These are phyloP conservation scores for Heliconius sara DNA, from an alignment of 2,888 invertebrate genomes.

Conservation along the genomic window DNA sequence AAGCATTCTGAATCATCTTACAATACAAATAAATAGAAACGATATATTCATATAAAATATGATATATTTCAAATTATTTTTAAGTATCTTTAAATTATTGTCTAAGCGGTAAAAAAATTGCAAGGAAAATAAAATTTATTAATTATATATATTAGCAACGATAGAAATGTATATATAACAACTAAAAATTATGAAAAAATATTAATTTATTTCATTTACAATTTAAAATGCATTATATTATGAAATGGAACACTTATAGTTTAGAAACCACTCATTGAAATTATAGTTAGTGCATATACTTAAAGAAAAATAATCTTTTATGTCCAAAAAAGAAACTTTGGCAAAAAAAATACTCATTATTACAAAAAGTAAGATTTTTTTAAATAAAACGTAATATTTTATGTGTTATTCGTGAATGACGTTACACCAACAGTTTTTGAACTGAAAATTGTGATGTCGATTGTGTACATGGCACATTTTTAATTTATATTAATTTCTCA, in stretches of 20 bases:
- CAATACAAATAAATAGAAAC: neutral
- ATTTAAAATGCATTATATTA: neutral
- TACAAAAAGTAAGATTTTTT: neutral
- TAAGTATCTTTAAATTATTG: neutral
- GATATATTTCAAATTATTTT: neutral
- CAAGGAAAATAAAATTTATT: neutral
- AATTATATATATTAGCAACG: too few species aligned
- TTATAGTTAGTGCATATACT: neutral
- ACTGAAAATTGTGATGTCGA: constrained; percentile 70
- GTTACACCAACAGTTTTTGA: constrained; percentile 53
- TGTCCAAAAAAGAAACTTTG: too few species aligned
- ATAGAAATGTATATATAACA: neutral
- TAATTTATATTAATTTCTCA: constrained; percentile 56
- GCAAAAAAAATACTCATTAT: neutral
- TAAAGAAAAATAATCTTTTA: neutral
- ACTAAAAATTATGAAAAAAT: neutral
- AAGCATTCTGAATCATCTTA: neutral
- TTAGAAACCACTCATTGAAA: neutral
- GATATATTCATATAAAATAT: neutral
- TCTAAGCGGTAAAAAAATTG: neutral
- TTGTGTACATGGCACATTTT: constrained; percentile 78
- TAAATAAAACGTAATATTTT: neutral
- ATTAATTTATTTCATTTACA: neutral
- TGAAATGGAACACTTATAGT: neutral
- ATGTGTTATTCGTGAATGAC: neutral